Percentiles rank a stretch among this genome's conserved stretches.
phyloP scores from a whole-genome alignment of 23 tunicate genomes.

The Trididemnum miniatum region DNA sequence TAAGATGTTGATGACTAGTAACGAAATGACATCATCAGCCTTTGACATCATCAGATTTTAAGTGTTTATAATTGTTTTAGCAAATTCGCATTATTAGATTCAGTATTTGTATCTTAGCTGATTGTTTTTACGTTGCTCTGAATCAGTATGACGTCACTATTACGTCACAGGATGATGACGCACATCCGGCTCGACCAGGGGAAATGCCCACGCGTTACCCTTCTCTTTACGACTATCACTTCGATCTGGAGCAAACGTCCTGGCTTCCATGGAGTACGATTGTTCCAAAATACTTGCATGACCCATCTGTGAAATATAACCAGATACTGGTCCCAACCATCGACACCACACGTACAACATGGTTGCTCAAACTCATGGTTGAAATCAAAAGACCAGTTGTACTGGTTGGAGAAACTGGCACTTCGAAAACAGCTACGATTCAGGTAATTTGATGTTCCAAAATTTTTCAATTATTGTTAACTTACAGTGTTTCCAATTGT shows the following conservation, averaged over 20 bases:
- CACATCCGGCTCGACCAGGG: slow-evolving; percentile 80
- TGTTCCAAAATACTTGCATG: slow-evolving; percentile 86
- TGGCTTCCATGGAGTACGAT: slow-evolving; percentile 98
- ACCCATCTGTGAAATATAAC: slow-evolving; percentile 90
- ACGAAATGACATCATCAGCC: too few relatives aligned
- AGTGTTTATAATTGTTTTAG: too few relatives aligned
- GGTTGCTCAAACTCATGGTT: slow-evolving; percentile 76
- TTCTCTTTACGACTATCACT: slow-evolving; percentile 92
- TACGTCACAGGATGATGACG: slow-evolving; percentile 74
- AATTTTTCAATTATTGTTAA: too few relatives aligned
- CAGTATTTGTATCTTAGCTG: too few relatives aligned
- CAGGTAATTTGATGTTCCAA: slow-evolving; percentile 77
- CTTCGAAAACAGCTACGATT: slow-evolving; percentile 99
- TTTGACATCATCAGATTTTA: too few relatives aligned
- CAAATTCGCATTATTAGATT: too few relatives aligned
- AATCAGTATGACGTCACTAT: background rate
- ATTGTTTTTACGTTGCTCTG: background rate
- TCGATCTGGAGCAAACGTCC: slow-evolving; percentile 47
- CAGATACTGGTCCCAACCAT: slow-evolving; percentile 98
- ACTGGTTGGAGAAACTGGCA: slow-evolving; percentile 99
- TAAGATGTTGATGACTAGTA: slow-evolving; percentile 10
- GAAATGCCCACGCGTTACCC: slow-evolving; percentile 76
- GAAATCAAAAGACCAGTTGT: slow-evolving; percentile 88
- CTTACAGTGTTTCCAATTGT: background rate
- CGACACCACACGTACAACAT: slow-evolving; percentile 97